Percentiles rank a stretch among this genome's conserved stretches.
Evolutionary conservation across 2,113 vertebrate species (phyloP).

Genomic region (Pycnonotus jocosus): DNA sequence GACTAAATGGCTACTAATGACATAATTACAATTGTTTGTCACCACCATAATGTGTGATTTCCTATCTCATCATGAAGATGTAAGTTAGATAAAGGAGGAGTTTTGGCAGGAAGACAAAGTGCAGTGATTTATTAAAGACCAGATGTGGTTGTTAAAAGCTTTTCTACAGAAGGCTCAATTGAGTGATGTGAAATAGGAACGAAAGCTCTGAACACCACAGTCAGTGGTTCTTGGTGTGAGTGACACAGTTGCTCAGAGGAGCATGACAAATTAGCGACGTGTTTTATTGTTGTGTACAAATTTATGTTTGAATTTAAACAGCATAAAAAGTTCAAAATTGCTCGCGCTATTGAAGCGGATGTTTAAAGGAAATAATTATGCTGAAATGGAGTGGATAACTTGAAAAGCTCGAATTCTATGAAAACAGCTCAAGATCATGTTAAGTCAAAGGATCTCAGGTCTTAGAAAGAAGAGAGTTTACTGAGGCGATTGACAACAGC

Average conservation of each 20-base stretch:
- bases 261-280: constrained; percentile 59
- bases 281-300: constrained; percentile 71
- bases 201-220: constrained; percentile 43
- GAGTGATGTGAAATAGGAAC: constrained; percentile 72
- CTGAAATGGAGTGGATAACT: constrained; percentile 1
- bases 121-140: constrained; percentile 88
- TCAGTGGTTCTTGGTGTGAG: constrained; percentile 63
- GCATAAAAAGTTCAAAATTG: constrained; percentile 45
- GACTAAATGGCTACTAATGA: constrained; percentile 89
- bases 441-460: constrained; percentile 40
- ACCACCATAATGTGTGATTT: constrained; percentile 87
- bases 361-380: constrained; percentile 48
- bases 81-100: constrained; percentile 91
- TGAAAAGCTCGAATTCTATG: constrained; percentile 10
- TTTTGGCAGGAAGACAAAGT: constrained; percentile 92
- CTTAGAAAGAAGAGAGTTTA: neutral
- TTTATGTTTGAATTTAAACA: constrained; percentile 63
- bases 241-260: constrained; percentile 64
- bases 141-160: constrained; percentile 88
- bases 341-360: constrained; percentile 23
- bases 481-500: neutral
- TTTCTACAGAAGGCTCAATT: constrained; percentile 75
- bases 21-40: constrained; percentile 95
- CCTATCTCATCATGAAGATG: constrained; percentile 90
- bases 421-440: constrained; percentile 19